Conservation (phyloP, 2,888 invertebrate genomes). For the Hyppa rectilinea region DNA sequence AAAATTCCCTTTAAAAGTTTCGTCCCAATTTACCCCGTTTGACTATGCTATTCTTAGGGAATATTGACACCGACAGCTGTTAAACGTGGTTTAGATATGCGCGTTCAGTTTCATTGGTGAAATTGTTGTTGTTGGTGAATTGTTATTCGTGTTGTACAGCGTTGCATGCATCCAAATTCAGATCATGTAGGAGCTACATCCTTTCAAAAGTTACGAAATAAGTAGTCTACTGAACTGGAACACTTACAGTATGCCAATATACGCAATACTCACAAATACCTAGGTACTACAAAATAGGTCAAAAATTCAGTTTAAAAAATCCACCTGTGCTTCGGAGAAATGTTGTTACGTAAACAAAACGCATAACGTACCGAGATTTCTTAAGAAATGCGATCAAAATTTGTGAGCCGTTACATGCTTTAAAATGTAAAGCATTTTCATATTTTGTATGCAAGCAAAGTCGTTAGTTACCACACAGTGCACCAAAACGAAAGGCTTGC, state of each 20-base stretch:
- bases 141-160: too few relatives aligned
- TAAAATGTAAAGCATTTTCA: slow-evolving; percentile 42
- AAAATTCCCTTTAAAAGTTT: too few relatives aligned
- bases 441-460: slow-evolving; percentile 59
- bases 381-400: slow-evolving; percentile 35
- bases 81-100: too few relatives aligned
- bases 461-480: slow-evolving; percentile 68
- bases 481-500: slow-evolving; percentile 78
- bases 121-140: too few relatives aligned
- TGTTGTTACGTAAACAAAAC: slow-evolving; percentile 17
- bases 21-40: too few relatives aligned
- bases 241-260: slow-evolving; percentile 23
- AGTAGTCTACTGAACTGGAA: slow-evolving; percentile 31
- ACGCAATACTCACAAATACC: too few relatives aligned
- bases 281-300: too few relatives aligned
- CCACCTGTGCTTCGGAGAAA: slow-evolving; percentile 14
- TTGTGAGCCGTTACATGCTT: slow-evolving; percentile 36
- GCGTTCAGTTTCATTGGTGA: too few relatives aligned
- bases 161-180: slow-evolving; percentile 22
- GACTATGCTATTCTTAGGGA: too few relatives aligned
- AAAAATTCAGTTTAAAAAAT: slow-evolving; percentile 30
- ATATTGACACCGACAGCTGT: too few relatives aligned
- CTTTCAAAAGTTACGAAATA: slow-evolving; percentile 24
- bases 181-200: slow-evolving; percentile 5
- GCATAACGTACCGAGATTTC: slow-evolving; percentile 4